phyloP scores from a whole-genome alignment of 1,140 invertebrate genomes.

The Drosophila triauraria region DNA sequence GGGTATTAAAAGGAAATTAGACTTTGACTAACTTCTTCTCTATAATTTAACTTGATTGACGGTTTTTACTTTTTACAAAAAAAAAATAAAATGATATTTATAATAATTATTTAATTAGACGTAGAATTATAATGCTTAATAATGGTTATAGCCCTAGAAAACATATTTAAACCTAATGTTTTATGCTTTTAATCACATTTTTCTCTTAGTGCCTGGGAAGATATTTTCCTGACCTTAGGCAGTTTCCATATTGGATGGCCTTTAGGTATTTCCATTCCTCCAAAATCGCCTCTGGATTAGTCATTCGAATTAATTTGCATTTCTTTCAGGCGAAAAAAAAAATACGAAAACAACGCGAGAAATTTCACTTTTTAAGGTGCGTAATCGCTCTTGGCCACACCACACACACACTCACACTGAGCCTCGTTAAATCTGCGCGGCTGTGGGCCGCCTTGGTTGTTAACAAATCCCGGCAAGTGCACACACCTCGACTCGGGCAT shows the following conservation, averaged over 20 bases:
- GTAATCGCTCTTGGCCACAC: slow-evolving; percentile 67
- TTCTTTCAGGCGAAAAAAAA: slow-evolving; percentile 46
- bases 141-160: not conserved
- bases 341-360: slow-evolving; percentile 60
- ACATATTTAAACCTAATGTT: not conserved
- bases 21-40: not conserved
- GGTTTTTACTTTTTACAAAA: no score
- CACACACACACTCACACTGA: slow-evolving; percentile 8
- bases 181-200: not conserved
- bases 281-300: slow-evolving; percentile 40
- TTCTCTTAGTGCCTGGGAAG: not conserved
- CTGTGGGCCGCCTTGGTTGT: slow-evolving; percentile 14
- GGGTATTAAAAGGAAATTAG: no score
- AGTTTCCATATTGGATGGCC: slow-evolving; percentile 35
- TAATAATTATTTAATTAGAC: not conserved
- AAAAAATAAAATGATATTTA: not conserved
- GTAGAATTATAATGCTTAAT: not conserved
- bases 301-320: slow-evolving; percentile 57
- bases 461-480: slow-evolving; percentile 42
- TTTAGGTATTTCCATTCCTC: slow-evolving; percentile 11
- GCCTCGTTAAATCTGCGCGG: slow-evolving; percentile 13
- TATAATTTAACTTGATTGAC: not conserved
- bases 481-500: slow-evolving; percentile 28
- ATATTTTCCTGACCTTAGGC: slow-evolving; percentile 19
- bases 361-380: slow-evolving; percentile 83